A percentile compares a stretch with the other conserved stretches of the same genome.
Evolutionary conservation across 1,140 invertebrate species (phyloP).

Genomic region (Calosoma granatense): DNA sequence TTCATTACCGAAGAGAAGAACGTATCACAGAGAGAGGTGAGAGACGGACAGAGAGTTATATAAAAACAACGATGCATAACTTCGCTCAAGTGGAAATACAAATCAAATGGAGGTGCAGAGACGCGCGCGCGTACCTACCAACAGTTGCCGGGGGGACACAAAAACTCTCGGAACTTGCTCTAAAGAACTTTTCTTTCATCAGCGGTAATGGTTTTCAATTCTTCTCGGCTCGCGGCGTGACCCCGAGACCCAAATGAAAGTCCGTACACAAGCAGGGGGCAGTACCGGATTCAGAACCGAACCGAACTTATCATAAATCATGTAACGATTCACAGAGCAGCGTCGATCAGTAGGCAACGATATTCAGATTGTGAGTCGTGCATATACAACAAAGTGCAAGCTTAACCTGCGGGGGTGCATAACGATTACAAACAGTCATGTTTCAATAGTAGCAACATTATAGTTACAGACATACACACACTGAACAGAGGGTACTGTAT

Average conservation of each 20-base stretch:
- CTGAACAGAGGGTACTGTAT: not conserved
- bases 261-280: too few relatives aligned
- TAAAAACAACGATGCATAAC: conserved; percentile 1
- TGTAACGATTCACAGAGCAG: not conserved
- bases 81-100: conserved; percentile 18
- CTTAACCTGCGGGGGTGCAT: too few relatives aligned
- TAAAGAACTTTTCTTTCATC: conserved; percentile 35
- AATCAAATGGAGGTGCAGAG: conserved; percentile 30
- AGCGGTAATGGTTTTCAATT: conserved; percentile 35
- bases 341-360: not conserved
- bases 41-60: not conserved
- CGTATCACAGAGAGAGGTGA: not conserved
- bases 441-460: too few relatives aligned
- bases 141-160: conserved; percentile 24
- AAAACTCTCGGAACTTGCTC: conserved; percentile 27
- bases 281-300: not conserved
- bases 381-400: too few relatives aligned
- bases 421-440: too few relatives aligned
- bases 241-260: conserved; percentile 24
- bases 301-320: too few relatives aligned
- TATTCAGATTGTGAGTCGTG: too few relatives aligned
- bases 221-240: conserved; percentile 30
- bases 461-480: not conserved
- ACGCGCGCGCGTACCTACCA: too few relatives aligned
- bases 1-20: not conserved